Base-by-base conservation (phyloP, 2,888 invertebrate species). In the Portevinia maculata region DNA sequence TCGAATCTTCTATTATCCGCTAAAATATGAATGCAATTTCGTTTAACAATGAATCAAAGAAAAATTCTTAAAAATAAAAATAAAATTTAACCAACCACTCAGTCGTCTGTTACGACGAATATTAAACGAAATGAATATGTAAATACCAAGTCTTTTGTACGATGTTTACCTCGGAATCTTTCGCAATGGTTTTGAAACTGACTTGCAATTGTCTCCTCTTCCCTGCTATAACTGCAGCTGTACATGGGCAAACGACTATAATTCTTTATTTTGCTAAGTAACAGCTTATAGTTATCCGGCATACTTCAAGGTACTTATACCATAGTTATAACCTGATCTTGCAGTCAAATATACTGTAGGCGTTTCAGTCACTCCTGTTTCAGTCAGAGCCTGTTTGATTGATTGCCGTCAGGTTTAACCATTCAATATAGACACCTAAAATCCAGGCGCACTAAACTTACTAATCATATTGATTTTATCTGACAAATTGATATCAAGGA, bases 401-500 rank as follows among this genome's bases (percentile, higher is more conserved):
- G 62, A 62, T 41, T 32, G 52, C 52, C 39, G 50, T 62, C 71
- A 62, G 17, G 32, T 32, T 62, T 24, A 52, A 4, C 41, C n/a
- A 60, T 13, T 28, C 30, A 52, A 41, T 34, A 52, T 52, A 34
- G 30, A 1, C 3, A 32, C 28, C 21, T 8, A 55, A 46, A 28
- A 21, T 15, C 13, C 19, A 28, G 28, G 9, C 52, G 9, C 32
- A 50, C 32, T 32, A 50, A 32, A 17, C 9, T 46, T 39, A 17
- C 30, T 39, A 57, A 41, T 39, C 24, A 28, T 17, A 59, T 74
- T 32, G 55, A 39, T 48, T 65, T 21, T 39, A 15, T 53, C 17
- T 55, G 30, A 67, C 39, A 67, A 37, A 73, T 64, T 8, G n/a
- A 9, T 57, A 67, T 57, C 34, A 39, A 59, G 57, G 59, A 67